phyloP scores from a whole-genome alignment of 2,113 vertebrate species.

The Ceyx melanurus region DNA sequence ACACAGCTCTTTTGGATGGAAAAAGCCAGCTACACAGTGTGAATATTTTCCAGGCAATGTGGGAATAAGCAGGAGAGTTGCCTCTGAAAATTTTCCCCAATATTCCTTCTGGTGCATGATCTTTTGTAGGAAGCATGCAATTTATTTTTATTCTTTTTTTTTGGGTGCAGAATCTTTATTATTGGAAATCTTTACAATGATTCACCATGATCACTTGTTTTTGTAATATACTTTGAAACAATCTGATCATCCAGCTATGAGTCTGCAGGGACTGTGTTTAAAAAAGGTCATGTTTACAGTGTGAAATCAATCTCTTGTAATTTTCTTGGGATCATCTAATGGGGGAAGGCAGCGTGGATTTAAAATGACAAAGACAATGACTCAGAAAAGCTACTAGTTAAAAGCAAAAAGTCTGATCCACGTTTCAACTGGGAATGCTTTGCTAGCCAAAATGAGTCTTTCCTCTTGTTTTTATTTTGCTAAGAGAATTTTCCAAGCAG shows the following conservation, averaged over 20 bases:
- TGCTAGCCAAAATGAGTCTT: not conserved
- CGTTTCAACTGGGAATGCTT: not conserved
- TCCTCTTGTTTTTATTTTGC: not conserved
- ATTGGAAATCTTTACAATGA: not conserved
- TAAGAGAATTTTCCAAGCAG: not conserved
- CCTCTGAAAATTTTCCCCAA: not conserved
- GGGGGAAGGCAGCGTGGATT: not conserved
- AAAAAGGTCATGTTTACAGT: not conserved
- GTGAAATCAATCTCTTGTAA: not conserved
- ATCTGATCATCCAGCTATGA: not conserved
- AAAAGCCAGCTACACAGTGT: not conserved
- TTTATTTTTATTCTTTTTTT: not conserved
- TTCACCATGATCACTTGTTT: not conserved
- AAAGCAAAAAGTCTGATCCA: not conserved
- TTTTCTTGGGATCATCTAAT: not conserved
- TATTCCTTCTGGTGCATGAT: not conserved
- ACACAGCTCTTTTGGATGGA: not conserved
- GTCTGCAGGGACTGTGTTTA: not conserved
- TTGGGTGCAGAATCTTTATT: not conserved
- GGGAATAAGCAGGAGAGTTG: not conserved
- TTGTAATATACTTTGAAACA: not conserved
- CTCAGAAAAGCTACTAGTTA: not conserved
- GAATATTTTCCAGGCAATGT: not conserved
- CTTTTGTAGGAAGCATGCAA: not conserved
- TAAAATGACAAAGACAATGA: not conserved